Conservation (phyloP, 2,113 vertebrate genomes). For the Suricata suricatta region DNA sequence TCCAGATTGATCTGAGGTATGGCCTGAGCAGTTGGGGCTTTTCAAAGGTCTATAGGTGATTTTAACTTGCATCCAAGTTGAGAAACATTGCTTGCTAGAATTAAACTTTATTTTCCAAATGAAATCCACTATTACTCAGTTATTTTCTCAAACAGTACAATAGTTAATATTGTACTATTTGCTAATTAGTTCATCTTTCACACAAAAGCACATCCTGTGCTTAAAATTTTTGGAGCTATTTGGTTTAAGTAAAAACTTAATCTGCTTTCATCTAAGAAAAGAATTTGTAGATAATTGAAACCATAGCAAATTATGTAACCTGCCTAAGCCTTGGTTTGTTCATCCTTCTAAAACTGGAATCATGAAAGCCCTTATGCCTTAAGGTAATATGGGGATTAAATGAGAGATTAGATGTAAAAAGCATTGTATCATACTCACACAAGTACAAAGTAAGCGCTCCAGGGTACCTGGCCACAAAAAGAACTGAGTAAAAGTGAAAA, state of each 20-base stretch:
- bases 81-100: conserved; percentile 2
- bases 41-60: not conserved
- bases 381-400: not conserved
- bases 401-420: not conserved
- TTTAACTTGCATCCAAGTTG: not conserved
- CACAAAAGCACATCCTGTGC: not conserved
- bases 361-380: not conserved
- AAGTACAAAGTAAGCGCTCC: not conserved
- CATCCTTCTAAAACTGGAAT: not conserved
- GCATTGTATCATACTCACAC: not conserved
- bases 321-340: not conserved
- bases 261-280: not conserved
- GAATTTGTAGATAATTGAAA: not conserved
- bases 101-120: conserved; percentile 21
- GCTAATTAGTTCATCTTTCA: not conserved
- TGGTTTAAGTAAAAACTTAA: conserved; percentile 14
- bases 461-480: not conserved
- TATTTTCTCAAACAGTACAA: not conserved
- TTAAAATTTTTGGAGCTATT: not conserved
- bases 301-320: not conserved
- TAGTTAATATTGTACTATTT: not conserved
- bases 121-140: not conserved
- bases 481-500: not conserved
- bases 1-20: not conserved
- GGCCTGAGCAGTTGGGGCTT: not conserved